Evolutionary conservation across 1,140 invertebrate genomes (phyloP).

Genomic region (Monochamus saltuarius): DNA sequence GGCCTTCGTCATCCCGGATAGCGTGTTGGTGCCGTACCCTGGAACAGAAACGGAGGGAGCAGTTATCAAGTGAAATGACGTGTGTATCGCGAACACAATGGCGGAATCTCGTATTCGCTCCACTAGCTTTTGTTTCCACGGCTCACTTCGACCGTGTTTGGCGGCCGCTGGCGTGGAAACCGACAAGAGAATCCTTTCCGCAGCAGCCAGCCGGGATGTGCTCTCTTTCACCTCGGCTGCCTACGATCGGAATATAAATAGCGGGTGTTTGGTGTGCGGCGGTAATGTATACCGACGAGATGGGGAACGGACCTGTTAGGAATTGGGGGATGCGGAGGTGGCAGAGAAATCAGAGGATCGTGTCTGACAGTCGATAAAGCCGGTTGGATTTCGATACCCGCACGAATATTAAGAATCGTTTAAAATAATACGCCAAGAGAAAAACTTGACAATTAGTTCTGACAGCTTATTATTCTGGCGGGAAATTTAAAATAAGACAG

Average conservation of each 20-base stretch:
- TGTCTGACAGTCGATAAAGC: no score
- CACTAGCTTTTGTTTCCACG: constrained; percentile 40
- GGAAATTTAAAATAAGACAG: no score
- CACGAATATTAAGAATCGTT: no score
- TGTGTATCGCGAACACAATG: constrained; percentile 19
- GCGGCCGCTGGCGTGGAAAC: constrained; percentile 39
- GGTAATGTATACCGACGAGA: no score
- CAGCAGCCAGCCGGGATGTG: constrained; percentile 21
- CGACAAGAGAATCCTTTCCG: constrained; percentile 48
- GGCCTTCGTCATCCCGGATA: constrained; percentile 70
- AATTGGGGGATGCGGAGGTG: no score
- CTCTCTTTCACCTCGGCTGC: neutral
- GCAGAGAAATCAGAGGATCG: no score
- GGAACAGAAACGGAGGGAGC: constrained; percentile 26
- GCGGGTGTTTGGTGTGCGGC: no score
- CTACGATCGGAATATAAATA: neutral
- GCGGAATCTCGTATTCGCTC: constrained; percentile 28
- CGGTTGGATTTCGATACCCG: no score
- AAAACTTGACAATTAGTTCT: no score
- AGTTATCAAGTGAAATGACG: constrained; percentile 19
- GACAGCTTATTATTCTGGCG: no score
- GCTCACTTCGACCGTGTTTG: constrained; percentile 43
- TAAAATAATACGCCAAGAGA: no score
- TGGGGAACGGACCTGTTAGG: no score
- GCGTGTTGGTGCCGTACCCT: constrained; percentile 62